Evolutionary conservation across 2,113 vertebrate genomes (phyloP).

Genomic region (Rattus rattus): DNA sequence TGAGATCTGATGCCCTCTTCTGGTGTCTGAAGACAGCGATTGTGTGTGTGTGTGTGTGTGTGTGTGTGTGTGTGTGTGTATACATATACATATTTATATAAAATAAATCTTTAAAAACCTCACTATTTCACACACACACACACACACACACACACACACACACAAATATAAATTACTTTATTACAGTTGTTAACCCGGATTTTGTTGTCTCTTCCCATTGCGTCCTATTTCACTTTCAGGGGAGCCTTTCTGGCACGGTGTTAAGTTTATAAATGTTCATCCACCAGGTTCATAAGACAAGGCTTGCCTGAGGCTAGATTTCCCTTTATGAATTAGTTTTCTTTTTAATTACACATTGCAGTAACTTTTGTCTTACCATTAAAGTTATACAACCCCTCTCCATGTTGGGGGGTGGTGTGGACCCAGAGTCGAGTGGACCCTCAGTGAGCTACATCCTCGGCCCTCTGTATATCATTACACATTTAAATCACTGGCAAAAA

Average conservation of each 20-base stretch:
- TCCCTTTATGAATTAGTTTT: neutral
- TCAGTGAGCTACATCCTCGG: neutral
- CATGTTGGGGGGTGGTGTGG: too few species aligned
- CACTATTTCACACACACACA: too few species aligned
- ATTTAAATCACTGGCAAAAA: neutral
- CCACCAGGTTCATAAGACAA: neutral
- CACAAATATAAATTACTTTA: too few species aligned
- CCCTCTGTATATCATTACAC: neutral
- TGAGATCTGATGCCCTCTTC: too few species aligned
- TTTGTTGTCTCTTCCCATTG: neutral
- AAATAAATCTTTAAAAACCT: too few species aligned
- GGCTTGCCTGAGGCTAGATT: neutral
- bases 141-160: too few species aligned
- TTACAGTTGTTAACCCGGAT: neutral
- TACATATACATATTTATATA: too few species aligned
- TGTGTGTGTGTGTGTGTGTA: too few species aligned
- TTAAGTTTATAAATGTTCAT: neutral
- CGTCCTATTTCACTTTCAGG: conserved; percentile 2
- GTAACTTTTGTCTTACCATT: conserved; percentile 4
- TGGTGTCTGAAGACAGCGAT: too few species aligned
- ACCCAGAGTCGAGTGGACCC: neutral
- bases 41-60: too few species aligned
- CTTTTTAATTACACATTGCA: neutral
- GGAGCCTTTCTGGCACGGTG: neutral
- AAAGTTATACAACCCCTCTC: neutral